Evolutionary conservation across 1,140 invertebrate species (phyloP).

Genomic region (Heliconius hewitsoni): DNA sequence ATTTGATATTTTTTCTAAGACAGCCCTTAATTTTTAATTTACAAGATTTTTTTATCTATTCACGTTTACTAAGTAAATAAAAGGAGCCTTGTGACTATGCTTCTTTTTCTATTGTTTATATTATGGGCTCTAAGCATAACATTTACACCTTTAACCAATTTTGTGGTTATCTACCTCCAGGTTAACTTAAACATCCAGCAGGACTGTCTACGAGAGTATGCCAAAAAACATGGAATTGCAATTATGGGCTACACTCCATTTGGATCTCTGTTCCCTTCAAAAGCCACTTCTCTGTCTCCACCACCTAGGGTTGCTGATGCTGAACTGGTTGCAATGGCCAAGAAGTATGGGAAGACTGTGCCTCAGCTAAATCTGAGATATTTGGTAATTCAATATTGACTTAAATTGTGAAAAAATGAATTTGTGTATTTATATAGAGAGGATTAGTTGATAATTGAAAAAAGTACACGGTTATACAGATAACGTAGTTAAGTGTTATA

Average conservation of each 20-base stretch:
- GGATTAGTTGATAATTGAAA: no score
- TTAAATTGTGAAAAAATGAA: no score
- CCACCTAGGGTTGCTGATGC: conserved; percentile 83
- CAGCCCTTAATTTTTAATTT: no score
- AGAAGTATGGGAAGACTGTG: conserved; percentile 86
- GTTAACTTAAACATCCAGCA: conserved; percentile 88
- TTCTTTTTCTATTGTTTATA: neutral
- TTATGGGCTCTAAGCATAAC: neutral
- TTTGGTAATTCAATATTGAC: conserved; percentile 62
- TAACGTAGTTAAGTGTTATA: no score
- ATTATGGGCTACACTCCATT: conserved; percentile 91
- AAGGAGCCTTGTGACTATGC: no score
- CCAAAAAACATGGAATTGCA: conserved; percentile 84
- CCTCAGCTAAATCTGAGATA: conserved; percentile 85
- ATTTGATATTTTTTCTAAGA: no score
- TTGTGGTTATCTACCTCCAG: conserved; percentile 36
- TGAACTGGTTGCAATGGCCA: conserved; percentile 83
- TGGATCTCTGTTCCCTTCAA: conserved; percentile 83
- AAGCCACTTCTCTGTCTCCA: conserved; percentile 81
- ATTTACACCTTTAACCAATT: neutral
- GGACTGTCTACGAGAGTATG: conserved; percentile 85
- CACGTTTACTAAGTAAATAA: no score
- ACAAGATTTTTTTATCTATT: no score
- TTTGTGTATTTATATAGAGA: no score
- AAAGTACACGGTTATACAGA: no score